Evolutionary conservation across 23 tunicate genomes (phyloP), one percentile per base, ranked within the genome.

Genomic region (Halocynthia aurantium): DNA sequence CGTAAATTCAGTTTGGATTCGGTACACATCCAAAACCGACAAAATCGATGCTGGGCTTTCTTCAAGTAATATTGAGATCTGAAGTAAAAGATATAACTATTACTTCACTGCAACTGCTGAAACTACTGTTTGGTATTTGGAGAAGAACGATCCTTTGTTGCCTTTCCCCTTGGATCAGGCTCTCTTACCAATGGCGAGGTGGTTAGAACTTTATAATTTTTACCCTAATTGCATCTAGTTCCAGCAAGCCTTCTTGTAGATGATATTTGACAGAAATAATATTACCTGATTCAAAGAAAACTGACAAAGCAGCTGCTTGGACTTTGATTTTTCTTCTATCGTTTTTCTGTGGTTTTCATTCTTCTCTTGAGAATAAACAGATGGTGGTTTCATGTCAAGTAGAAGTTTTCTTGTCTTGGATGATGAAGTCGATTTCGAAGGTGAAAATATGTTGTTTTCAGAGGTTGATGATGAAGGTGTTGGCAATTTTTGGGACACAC

Each of bases 51-150:
- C 57, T 52, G 79, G 76, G 51, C 71, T 75, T 55, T 80, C 74
- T 61, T 92, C 98, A 65, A 92, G 66, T 13, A 92, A 65, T 18
- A 92, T 85, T 54, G 98, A 92, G 52, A 92, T 65, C 92, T 92
- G 77, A 57, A 77, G 54, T 58, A 58, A 58, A 58, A 58, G 15
- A 58, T 58, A 58, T 1, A 58, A 58, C 63, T 58, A 58, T 15
- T 58, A 5, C 15, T 58, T 1, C 4, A 13, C 63, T 67, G 40
- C 1, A 67, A 67, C 22, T 21, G 5, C 12, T 67, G 72, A 57
- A 13, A 57, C 13, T 58, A 58, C 15, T 31, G 44, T 31, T 31
- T 4, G 44, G 44, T 31, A 31, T 31, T 31, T 31, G 44, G 44
- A 31, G 44, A 31, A 31, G 44, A 31, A 31, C 44, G 44, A 31